These are phyloP conservation scores for Tipula unca DNA, from an alignment of 2,888 invertebrate genomes.

Conservation along the genomic window DNA sequence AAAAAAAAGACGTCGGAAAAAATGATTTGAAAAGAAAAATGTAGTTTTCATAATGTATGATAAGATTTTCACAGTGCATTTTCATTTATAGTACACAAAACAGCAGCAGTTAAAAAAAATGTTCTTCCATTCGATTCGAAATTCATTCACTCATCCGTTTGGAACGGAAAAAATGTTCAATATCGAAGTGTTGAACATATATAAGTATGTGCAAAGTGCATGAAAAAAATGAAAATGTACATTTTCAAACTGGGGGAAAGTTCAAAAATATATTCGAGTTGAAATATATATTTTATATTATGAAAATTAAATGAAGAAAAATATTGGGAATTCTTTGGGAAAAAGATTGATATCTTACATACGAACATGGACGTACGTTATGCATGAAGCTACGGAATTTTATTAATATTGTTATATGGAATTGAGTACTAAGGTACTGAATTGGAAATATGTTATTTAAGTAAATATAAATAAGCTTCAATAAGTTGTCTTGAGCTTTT, in stretches of 20 bases:
- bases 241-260: not conserved
- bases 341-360: not conserved
- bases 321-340: not conserved
- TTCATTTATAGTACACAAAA: not conserved
- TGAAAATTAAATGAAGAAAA: not conserved
- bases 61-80: not conserved
- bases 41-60: not conserved
- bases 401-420: not conserved
- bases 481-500: not conserved
- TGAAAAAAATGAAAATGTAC: not conserved
- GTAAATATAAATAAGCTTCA: not conserved
- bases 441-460: not conserved
- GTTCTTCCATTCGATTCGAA: not conserved
- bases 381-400: not conserved
- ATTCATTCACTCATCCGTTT: not conserved
- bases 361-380: not conserved
- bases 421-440: not conserved
- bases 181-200: not conserved
- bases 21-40: not conserved
- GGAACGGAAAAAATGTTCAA: not conserved
- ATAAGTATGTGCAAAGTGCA: not conserved
- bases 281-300: not conserved
- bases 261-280: not conserved
- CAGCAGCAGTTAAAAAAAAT: not conserved
- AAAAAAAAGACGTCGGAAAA: not conserved